Evolutionary conservation across 2,888 invertebrate species (phyloP), one percentile per base, ranked within the genome.

Genomic region (Acholoe squamosa): DNA sequence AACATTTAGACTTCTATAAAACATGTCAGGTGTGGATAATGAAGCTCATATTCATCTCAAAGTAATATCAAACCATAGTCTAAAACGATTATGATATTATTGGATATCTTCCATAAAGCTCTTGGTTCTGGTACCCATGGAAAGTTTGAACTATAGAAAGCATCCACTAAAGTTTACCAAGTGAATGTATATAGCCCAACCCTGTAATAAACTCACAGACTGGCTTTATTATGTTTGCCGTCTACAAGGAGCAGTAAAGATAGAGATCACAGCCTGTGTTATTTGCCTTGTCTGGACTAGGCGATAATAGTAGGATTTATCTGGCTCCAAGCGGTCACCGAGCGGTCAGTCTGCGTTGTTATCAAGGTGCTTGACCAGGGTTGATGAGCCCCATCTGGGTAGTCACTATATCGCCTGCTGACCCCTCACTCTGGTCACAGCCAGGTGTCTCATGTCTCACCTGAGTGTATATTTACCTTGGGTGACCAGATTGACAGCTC

Each of bases 311-410:
- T 25, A 28, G 25, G 19, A 14, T 71, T 71, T 71, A 71, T 71
- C 71, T 71, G 25, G 71, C 28, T 25, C 19, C 14, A 25, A 25
- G 71, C 71, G 71, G 71, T 71, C 71, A 71, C 28, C 71, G n/a
- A 28, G 71, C 71, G 71, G 71, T 71, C 71, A 71, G 71, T 71
- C 28, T 5, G 61, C 71, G 25, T 14, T 28, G 71, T 71, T 71
- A 71, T 71, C 71, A 28, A 22, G 71, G 71, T 71, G 28, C 71
- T 71, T 71, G 71, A 71, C 71, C 71, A 71, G 71, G 31, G 14
- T 0, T 3, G 71, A 71, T 16, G 14, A 71, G 71, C 7, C 19
- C 28, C 71, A 71, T 28, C 31, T 71, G 71, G 71, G 1, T 5
- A 71, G 71, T 71, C 28, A 71, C 71, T 71, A 25, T 28, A 5